Percentiles rank a stretch among this genome's conserved stretches.
phyloP scores from a whole-genome alignment of 2,888 invertebrate genomes.

The Ceriagrion tenellum region DNA sequence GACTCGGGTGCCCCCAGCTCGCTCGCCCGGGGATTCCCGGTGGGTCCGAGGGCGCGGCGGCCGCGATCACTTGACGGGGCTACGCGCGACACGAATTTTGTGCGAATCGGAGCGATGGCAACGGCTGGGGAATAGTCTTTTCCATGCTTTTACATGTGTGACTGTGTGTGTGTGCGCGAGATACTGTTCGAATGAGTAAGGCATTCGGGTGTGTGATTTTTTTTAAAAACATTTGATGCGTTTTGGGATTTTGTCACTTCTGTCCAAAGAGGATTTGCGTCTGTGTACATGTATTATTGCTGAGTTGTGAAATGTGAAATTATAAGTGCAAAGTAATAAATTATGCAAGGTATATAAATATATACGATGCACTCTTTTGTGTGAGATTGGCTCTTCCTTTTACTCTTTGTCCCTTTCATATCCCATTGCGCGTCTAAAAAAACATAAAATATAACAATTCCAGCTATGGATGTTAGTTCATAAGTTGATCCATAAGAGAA shows the following conservation, averaged over 20 bases:
- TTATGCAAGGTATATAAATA: conserved; percentile 26
- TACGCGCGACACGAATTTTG: no score
- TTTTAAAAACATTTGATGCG: neutral
- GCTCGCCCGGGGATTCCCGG: no score
- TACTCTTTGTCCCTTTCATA: neutral
- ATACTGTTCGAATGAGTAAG: neutral
- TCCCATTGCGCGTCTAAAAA: no score
- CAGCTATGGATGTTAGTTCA: no score
- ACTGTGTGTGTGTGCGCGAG: neutral
- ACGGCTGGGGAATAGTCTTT: neutral
- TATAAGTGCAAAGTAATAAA: conserved; percentile 43
- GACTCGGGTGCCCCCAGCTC: no score
- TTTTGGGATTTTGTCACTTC: conserved; percentile 55
- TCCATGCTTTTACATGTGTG: neutral
- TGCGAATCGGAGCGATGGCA: neutral
- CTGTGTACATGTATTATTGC: conserved; percentile 55
- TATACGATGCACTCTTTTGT: neutral
- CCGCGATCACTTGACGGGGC: neutral
- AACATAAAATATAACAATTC: no score
- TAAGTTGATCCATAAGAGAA: no score
- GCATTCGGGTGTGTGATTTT: neutral
- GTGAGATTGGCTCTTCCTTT: neutral
- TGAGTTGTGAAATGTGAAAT: conserved; percentile 64
- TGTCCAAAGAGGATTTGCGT: conserved; percentile 58
- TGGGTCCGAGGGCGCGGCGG: neutral